A percentile compares a stretch with the other conserved stretches of the same genome.
Evolutionary conservation across 2,113 vertebrate genomes (phyloP).

Genomic region (Catharus bicknelli): DNA sequence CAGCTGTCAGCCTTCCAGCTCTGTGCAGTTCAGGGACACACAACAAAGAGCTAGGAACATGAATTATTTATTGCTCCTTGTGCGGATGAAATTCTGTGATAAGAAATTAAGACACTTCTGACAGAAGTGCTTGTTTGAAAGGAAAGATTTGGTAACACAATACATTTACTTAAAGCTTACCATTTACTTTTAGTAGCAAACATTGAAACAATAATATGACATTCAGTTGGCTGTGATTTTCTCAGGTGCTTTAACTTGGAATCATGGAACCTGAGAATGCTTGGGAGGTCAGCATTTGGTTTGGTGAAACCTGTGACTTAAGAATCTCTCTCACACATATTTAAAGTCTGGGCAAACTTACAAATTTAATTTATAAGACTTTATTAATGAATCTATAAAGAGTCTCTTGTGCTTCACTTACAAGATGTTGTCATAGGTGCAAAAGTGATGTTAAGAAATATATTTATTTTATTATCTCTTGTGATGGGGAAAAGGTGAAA

Average conservation of each 20-base stretch:
- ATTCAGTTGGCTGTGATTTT: background rate
- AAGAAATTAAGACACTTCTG: slow-evolving; percentile 84
- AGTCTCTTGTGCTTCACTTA: background rate
- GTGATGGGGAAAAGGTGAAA: background rate
- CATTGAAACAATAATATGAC: background rate
- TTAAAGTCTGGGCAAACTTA: background rate
- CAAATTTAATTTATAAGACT: background rate
- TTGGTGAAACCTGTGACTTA: background rate
- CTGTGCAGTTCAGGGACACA: slow-evolving; percentile 79
- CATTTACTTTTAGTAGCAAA: slow-evolving; percentile 27
- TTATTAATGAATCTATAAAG: background rate
- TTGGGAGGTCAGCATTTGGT: background rate
- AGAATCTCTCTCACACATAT: background rate
- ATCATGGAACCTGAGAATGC: background rate
- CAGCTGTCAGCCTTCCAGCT: slow-evolving; percentile 83
- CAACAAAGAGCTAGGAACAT: slow-evolving; percentile 80
- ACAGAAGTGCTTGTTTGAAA: slow-evolving; percentile 72
- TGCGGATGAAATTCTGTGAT: slow-evolving; percentile 81
- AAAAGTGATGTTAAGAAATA: background rate
- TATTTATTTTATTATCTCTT: background rate
- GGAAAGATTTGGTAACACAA: slow-evolving; percentile 66
- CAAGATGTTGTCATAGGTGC: background rate
- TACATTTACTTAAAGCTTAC: slow-evolving; percentile 53
- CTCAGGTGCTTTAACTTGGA: slow-evolving; percentile 7
- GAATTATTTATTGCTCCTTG: slow-evolving; percentile 85